Conservation (phyloP, 2,797 vertebrate genomes). For the Lagorchestes hirsutus region DNA sequence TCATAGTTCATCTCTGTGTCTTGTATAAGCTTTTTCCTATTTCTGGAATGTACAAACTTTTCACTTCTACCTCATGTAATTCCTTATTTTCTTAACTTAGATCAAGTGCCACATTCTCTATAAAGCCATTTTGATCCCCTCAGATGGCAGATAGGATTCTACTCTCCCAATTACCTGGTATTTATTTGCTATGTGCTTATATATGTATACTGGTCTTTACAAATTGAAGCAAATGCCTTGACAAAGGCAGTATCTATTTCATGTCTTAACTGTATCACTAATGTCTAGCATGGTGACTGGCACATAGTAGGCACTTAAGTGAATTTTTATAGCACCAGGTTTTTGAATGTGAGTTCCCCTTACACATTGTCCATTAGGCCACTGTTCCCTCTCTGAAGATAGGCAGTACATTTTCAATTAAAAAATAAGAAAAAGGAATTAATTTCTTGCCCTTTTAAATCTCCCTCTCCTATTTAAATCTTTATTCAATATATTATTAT, state of each 20-base stretch:
- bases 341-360: neutral
- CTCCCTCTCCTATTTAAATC: slow-evolving; percentile 7
- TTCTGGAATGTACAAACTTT: neutral
- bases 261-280: neutral
- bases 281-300: neutral
- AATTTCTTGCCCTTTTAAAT: neutral
- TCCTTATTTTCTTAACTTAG: neutral
- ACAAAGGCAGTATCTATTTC: neutral
- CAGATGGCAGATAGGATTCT: neutral
- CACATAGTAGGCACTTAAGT: neutral
- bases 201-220: neutral
- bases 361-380: neutral
- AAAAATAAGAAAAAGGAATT: neutral
- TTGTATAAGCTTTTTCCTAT: neutral
- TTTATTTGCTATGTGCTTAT: neutral
- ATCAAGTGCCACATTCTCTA: neutral
- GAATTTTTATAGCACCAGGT: neutral
- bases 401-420: neutral
- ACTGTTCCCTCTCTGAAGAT: neutral
- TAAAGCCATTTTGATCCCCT: neutral
- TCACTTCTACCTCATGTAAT: neutral
- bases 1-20: neutral
- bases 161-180: neutral
- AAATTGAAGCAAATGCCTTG: neutral
- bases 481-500: slow-evolving; percentile 52